These are phyloP conservation scores for Synanthedon tipuliformis DNA, from an alignment of 2,888 invertebrate genomes.

Conservation along the genomic window DNA sequence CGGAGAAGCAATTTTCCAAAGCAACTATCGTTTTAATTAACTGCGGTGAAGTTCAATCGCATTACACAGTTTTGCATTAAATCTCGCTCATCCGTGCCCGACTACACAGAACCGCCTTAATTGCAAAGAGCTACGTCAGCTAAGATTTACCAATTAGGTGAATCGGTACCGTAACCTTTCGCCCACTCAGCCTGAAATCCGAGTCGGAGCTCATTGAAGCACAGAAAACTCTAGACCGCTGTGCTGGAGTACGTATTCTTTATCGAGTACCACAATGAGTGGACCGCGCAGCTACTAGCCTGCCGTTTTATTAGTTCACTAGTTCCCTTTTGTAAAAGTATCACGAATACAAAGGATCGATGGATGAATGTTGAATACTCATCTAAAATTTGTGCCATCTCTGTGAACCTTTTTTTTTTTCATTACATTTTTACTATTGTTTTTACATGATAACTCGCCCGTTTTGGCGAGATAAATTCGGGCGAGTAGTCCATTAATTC, in stretches of 20 bases:
- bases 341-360: too few relatives aligned
- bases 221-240: conserved; percentile 3
- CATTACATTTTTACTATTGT: too few relatives aligned
- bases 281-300: not conserved
- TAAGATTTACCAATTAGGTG: conserved; percentile 66
- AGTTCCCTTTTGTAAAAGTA: too few relatives aligned
- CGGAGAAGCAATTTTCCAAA: not conserved
- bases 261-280: not conserved
- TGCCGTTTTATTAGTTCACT: not conserved
- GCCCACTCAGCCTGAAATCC: conserved; percentile 39
- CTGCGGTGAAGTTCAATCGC: conserved; percentile 3
- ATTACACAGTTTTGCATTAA: conserved; percentile 31
- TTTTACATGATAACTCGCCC: too few relatives aligned
- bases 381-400: too few relatives aligned
- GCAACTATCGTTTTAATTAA: not conserved
- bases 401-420: too few relatives aligned
- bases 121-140: conserved; percentile 62
- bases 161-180: conserved; percentile 52
- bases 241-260: not conserved
- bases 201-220: conserved; percentile 17
- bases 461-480: too few relatives aligned
- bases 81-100: conserved; percentile 31
- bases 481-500: too few relatives aligned
- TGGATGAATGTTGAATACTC: too few relatives aligned
- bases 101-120: conserved; percentile 37